phyloP scores from a whole-genome alignment of 2,888 invertebrate species.

The Bhutanitis thaidina region DNA sequence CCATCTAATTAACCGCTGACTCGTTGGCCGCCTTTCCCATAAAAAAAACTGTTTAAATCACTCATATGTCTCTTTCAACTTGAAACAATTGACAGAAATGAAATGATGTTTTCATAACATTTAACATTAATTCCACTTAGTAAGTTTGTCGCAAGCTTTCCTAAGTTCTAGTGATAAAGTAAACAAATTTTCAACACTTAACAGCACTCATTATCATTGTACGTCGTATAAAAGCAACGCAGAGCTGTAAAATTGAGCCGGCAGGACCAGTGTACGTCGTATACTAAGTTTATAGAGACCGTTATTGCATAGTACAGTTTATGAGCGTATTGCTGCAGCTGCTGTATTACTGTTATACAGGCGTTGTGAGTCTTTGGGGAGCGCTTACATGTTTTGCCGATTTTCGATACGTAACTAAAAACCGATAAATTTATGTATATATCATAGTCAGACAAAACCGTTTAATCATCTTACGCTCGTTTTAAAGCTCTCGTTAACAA shows the following conservation, averaged over 20 bases:
- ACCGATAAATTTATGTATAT: neutral
- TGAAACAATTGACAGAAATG: too few relatives aligned
- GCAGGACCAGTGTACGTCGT: neutral
- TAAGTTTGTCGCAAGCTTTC: too few relatives aligned
- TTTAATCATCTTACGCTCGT: too few relatives aligned
- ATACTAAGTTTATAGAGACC: slow-evolving; percentile 7
- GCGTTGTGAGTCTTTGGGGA: slow-evolving; percentile 3
- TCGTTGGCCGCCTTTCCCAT: too few relatives aligned
- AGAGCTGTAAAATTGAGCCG: slow-evolving; percentile 3
- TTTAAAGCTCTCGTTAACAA: too few relatives aligned
- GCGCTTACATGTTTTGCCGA: neutral
- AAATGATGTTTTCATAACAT: too few relatives aligned
- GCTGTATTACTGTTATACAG: neutral
- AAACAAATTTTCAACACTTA: neutral
- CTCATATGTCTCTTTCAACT: too few relatives aligned
- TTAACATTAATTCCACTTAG: too few relatives aligned
- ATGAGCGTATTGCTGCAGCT: slow-evolving; percentile 4
- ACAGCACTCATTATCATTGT: neutral
- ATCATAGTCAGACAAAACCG: too few relatives aligned
- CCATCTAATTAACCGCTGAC: too few relatives aligned
- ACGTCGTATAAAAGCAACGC: neutral
- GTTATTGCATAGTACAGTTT: slow-evolving; percentile 8
- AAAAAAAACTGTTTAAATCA: too few relatives aligned
- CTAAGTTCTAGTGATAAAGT: neutral
- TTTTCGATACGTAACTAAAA: neutral